Evolutionary conservation across 2,113 vertebrate species (phyloP).

Genomic region (Ciconia maguari): DNA sequence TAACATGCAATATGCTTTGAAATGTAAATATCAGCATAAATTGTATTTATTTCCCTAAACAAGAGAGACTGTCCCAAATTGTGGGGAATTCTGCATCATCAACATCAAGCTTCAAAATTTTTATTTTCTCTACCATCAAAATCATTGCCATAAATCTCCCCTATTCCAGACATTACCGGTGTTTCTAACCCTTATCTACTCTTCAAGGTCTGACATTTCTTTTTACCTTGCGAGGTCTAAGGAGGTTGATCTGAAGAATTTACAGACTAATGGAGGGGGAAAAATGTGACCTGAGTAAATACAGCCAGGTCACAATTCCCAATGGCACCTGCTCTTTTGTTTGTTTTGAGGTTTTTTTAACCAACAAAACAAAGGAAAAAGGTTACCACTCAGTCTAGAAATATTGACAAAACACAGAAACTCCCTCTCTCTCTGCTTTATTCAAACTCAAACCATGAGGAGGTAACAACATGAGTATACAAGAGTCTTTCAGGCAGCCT

Average conservation of each 20-base stretch:
- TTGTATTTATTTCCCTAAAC: background rate
- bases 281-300: background rate
- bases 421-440: background rate
- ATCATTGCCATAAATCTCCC: background rate
- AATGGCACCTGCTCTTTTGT: background rate
- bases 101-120: background rate
- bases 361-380: background rate
- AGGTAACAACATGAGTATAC: background rate
- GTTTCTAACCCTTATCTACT: background rate
- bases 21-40: slow-evolving; percentile 8
- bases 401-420: background rate
- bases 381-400: background rate
- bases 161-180: background rate
- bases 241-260: background rate
- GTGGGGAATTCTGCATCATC: background rate
- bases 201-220: background rate
- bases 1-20: background rate
- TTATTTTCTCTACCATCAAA: background rate
- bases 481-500: background rate
- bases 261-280: background rate
- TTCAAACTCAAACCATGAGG: rapidly evolving
- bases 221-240: background rate
- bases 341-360: background rate
- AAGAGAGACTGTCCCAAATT: background rate
- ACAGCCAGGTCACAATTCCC: background rate